Evolutionary conservation across 2,113 vertebrate species (phyloP), one percentile per base, ranked within the genome.

Genomic region (Pomatostomus ruficeps): DNA sequence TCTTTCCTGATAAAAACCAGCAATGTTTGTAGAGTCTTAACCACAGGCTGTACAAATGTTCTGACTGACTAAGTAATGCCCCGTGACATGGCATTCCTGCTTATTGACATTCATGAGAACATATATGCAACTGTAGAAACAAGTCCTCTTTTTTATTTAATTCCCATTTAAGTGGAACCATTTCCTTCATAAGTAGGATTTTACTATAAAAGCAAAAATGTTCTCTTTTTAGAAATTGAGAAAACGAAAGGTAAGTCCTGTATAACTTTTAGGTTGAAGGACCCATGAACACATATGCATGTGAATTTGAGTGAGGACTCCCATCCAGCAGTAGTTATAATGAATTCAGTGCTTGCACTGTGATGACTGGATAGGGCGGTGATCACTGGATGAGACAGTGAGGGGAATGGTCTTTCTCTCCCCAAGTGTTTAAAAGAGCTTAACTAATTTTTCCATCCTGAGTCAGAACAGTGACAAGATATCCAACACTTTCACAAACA

Each of bases 61-160:
- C 49, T 6, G 5, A 33, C 17, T 40, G 31, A 22, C 36, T 58
- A 51, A 43, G 45, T 33, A 46, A 79, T 23, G 55, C 22, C 36
- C 3, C 3, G 21, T 79, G 45, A 63, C 0, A 0, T 10, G 42
- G 35, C 36, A 48, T 40, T 88, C 24, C 14, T 85, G 28, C 65
- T 59, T 28, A 28, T 24, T 72, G 40, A 43, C 25, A 20, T 51
- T 74, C 7, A 6, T 36, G 70, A 49, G 42, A 74, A 45, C 17
- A 52, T 23, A 65, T 0, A 45, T n/a, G 17, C 31, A 82, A 68
- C 33, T 81, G 25, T 19, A 87, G 35, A 93, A 91, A 62, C 13
- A 67, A 24, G 58, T 40, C 22, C 1, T 25, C 4, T 28, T 11
- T n/a, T 16, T 29, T 7, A 1, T 6, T 25, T 19, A 43, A 57